Conservation (phyloP, 2,888 invertebrate genomes). For the Mycalesis mineus region DNA sequence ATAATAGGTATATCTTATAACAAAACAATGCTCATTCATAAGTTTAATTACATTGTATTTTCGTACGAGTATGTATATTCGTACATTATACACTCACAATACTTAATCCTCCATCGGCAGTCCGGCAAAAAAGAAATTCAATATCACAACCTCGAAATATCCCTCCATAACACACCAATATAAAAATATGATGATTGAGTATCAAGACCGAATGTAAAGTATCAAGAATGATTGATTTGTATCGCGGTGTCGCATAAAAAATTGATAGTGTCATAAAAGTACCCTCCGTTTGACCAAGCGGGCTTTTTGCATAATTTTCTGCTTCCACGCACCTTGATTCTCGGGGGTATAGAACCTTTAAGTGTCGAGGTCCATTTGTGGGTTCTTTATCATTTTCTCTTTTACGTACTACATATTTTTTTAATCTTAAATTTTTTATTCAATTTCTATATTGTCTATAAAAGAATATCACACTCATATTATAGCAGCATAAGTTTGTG, state of each 20-base stretch:
- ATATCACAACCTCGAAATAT: constrained; percentile 19
- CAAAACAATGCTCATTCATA: too few relatives aligned
- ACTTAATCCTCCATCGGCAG: too few relatives aligned
- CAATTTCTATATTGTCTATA: too few relatives aligned
- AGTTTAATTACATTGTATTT: too few relatives aligned
- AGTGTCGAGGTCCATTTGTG: constrained; percentile 22
- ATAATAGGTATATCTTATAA: too few relatives aligned
- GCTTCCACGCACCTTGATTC: constrained; percentile 61
- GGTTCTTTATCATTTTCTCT: not conserved
- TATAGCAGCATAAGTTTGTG: too few relatives aligned
- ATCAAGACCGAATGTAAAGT: constrained; percentile 43
- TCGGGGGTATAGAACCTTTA: constrained; percentile 35
- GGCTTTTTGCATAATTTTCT: constrained; percentile 68
- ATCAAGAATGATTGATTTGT: constrained; percentile 56
- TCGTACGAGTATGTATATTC: too few relatives aligned
- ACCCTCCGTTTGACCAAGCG: constrained; percentile 52
- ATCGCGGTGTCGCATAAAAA: constrained; percentile 52
- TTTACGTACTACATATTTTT: too few relatives aligned
- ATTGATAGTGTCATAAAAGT: constrained; percentile 54
- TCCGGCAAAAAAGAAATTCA: constrained; percentile 12
- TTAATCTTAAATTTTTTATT: too few relatives aligned
- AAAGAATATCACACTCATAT: too few relatives aligned
- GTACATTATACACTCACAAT: too few relatives aligned
- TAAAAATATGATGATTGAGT: constrained; percentile 26
- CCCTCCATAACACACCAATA: constrained; percentile 16